Conservation (phyloP, 2,797 vertebrate species). For the Potorous gilbertii region DNA sequence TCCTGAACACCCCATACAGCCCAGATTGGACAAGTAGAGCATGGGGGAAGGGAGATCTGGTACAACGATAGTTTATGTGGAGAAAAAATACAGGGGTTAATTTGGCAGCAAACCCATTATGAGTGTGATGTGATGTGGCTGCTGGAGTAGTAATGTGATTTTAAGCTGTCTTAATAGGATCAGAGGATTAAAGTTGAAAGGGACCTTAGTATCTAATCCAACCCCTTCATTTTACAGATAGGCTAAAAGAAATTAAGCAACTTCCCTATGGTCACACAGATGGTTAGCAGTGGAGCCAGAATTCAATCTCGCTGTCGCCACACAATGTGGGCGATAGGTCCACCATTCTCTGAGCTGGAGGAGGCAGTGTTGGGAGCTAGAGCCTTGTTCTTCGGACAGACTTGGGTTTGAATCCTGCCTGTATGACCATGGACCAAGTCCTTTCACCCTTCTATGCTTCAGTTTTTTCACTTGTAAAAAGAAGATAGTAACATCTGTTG, state of each 20-base stretch:
- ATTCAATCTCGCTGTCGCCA: background rate
- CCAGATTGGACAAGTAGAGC: background rate
- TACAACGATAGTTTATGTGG: background rate
- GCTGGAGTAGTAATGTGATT: background rate
- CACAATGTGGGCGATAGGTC: background rate
- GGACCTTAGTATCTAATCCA: background rate
- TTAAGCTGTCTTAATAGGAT: background rate
- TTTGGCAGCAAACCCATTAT: background rate
- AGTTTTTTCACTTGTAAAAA: background rate
- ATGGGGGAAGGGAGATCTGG: background rate
- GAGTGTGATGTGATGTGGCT: background rate
- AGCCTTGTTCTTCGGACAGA: background rate
- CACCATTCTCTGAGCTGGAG: background rate
- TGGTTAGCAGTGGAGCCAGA: background rate
- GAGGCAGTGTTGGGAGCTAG: background rate
- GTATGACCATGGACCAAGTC: background rate
- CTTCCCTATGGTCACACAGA: background rate
- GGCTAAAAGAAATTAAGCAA: conserved; percentile 1
- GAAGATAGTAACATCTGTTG: background rate
- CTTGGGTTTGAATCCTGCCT: background rate
- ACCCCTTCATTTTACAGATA: background rate
- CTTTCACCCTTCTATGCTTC: background rate
- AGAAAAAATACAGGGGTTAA: background rate
- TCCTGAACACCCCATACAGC: background rate
- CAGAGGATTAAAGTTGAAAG: background rate